Base-by-base conservation (phyloP, 1,140 invertebrate genomes). In the Scaptomyza hsui region DNA sequence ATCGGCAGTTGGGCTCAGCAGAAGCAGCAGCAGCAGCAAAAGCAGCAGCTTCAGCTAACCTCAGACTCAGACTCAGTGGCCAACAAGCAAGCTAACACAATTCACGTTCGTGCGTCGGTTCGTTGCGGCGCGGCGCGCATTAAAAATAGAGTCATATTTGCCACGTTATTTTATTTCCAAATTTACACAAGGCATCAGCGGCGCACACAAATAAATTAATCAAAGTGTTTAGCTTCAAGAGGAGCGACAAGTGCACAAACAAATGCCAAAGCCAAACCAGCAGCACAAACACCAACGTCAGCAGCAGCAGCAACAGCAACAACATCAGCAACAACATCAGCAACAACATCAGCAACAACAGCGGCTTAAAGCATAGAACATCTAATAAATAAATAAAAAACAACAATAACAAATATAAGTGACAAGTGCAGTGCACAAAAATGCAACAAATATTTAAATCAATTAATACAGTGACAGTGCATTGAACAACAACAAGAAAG, bases 21-120 rank as follows among this genome's bases (percentile, higher is more conserved):
- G n/a, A n/a, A n/a, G 52, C 63, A 64, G 19, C 39, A 64, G 35
- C 21, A 55, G 19, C 21, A 21, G 41, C 60, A 21, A 39, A 24
- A 24, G 29, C 61, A 45, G 51, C 51, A 62, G 51, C 64, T 42
- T 71, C 61, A 67, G 48, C 62, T 37, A 39, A 52, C 49, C 44
- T 64, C 61, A 55, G 61, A 67, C 61, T 72, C 69, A 78, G 75
- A 65, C 78, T 83, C 72, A 83, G 79, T 83, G 78, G 78, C 79
- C 79, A 83, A 75, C 35, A 85, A 83, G 81, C 81, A 64, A 83
- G 76, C 75, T 75, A 82, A 64, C 78, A 78, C 78, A 78, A 86
- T 86, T 67, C 79, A 68, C 73, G 81, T 85, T 86, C 81, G 81
- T 85, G 82, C 81, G 81, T 85, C 81, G 81, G 81, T 85, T 80